Conservation (phyloP, 1,140 invertebrate species). For the Palaemon carinicauda region DNA sequence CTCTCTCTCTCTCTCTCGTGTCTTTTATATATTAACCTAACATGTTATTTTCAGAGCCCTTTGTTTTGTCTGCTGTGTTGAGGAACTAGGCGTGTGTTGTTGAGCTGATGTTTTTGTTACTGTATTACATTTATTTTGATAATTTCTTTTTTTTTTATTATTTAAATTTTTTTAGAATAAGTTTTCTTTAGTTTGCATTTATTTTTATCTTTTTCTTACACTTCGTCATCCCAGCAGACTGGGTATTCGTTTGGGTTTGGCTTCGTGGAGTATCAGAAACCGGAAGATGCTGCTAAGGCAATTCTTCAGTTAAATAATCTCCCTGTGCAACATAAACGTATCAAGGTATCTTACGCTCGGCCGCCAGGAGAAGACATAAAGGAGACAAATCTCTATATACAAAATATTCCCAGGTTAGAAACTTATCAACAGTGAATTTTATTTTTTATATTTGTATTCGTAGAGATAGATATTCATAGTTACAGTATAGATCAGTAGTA, state of each 20-base stretch:
- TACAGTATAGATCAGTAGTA: too few relatives aligned
- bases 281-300: conserved; percentile 85
- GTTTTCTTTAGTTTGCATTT: conserved; percentile 3
- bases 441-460: too few relatives aligned
- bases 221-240: conserved; percentile 71
- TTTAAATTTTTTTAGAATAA: not conserved
- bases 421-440: not conserved
- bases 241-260: conserved; percentile 96
- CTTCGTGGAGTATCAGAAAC: conserved; percentile 89
- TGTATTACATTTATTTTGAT: not conserved
- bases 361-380: conserved; percentile 92
- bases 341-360: conserved; percentile 91
- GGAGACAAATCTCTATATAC: conserved; percentile 93
- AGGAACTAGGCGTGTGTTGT: too few relatives aligned
- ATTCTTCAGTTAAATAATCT: conserved; percentile 88
- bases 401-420: conserved; percentile 81
- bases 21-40: too few relatives aligned
- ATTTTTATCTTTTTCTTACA: conserved; percentile 58
- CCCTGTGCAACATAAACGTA: conserved; percentile 83
- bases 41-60: too few relatives aligned
- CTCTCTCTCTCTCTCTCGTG: not conserved
- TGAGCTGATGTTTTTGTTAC: too few relatives aligned
- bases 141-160: too few relatives aligned
- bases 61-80: not conserved
- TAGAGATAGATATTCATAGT: too few relatives aligned